Evolutionary conservation across 2,797 vertebrate species (phyloP).

Genomic region (Melanotaenia pygmaea): DNA sequence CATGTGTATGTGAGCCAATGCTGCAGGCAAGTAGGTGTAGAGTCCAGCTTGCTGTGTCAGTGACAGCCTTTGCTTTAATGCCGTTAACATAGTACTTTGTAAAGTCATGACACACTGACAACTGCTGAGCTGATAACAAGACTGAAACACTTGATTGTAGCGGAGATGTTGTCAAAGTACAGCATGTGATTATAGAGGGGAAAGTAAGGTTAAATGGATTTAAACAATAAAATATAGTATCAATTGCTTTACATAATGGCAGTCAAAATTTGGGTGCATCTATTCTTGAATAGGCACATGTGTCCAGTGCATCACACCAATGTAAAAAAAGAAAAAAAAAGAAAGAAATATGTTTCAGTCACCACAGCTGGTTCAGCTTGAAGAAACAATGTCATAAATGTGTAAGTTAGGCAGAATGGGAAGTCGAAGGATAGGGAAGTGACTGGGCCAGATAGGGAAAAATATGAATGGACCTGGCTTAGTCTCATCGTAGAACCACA

Average conservation of each 20-base stretch:
- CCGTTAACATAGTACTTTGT: constrained; percentile 12
- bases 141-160: constrained; percentile 15
- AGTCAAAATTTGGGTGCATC: neutral
- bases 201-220: neutral
- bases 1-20: constrained; percentile 4
- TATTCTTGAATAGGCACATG: no score
- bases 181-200: neutral
- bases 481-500: neutral
- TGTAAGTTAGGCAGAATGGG: no score
- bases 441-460: neutral
- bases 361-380: neutral
- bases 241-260: no score
- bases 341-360: neutral
- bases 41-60: constrained; percentile 3
- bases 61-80: neutral
- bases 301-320: neutral
- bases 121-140: constrained; percentile 9
- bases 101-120: constrained; percentile 16
- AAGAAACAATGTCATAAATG: no score
- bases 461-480: neutral
- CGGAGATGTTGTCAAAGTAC: neutral
- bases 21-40: neutral
- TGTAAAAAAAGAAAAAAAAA: neutral
- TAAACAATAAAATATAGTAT: neutral
- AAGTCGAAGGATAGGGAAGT: neutral